Percentiles rank a stretch among this genome's conserved stretches.
phyloP scores from a whole-genome alignment of 2,888 invertebrate genomes.

The Nomada flava region DNA sequence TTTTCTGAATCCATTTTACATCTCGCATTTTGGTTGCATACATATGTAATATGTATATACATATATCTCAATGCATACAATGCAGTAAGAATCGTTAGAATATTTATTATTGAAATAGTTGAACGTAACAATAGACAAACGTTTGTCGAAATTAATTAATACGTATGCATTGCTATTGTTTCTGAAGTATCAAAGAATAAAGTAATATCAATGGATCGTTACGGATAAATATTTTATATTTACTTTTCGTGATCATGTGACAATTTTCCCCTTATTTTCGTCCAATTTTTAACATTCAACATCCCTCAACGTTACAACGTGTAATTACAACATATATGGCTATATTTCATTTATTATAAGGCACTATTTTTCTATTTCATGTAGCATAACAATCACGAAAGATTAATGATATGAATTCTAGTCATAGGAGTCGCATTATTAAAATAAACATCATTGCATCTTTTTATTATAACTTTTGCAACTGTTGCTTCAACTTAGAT shows the following conservation, averaged over 20 bases:
- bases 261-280: constrained; percentile 11
- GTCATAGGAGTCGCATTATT: neutral
- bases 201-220: neutral
- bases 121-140: neutral
- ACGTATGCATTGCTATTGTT: neutral
- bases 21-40: neutral
- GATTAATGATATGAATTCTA: constrained; percentile 7
- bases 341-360: constrained; percentile 29
- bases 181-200: neutral
- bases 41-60: neutral
- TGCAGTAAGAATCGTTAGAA: constrained; percentile 31
- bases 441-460: constrained; percentile 19
- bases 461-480: constrained; percentile 20
- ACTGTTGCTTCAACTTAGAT: constrained; percentile 36
- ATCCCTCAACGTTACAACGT: constrained; percentile 26
- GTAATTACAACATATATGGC: constrained; percentile 46
- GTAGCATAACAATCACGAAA: neutral
- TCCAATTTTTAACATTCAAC: constrained; percentile 4
- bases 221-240: constrained; percentile 13
- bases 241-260: neutral
- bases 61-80: neutral
- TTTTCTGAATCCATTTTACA: neutral
- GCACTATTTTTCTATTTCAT: constrained; percentile 30
- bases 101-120: neutral
- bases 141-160: neutral